Base-by-base conservation (phyloP, 1,140 invertebrate species). In the Drosophila busckii region DNA sequence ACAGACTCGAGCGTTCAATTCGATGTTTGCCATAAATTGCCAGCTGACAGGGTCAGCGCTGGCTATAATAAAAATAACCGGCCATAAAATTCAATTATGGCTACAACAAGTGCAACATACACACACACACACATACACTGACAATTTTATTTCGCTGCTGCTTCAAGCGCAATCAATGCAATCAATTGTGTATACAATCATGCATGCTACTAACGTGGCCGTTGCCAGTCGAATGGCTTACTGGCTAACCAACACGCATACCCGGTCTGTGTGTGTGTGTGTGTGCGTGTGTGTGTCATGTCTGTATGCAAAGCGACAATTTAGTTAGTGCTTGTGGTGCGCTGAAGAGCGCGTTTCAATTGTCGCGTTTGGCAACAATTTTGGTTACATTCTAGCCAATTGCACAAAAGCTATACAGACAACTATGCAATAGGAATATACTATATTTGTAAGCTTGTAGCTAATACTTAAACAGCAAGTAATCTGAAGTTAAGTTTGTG, bases 51-150 rank as follows among this genome's bases (percentile, higher is more conserved):
- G 10, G 48, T 17, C 19, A 38, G 63, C 63, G n/a, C n/a, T n/a
- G n/a, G n/a, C n/a, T n/a, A n/a, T n/a, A 82, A 80, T 82, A 80
- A 80, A 80, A 80, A 82, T 80, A 80, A 82, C 75, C 75, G 75
- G 59, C 64, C 68, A 80, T 80, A 80, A 80, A 80, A 80, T 80
- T 80, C 75, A 80, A 80, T 80, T 80, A 80, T 80, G 41, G 64
- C 73, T 75, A 80, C 73, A 80, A 80, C 69, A 80, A 73, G 68
- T 80, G 75, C 75, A 82, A 31, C 12, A 48, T 48, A 20, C 22
- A 37, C 40, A 32, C 40, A 38, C n/a, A 4, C 29, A n/a, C 37
- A 15, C 29, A 37, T 10, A 45, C 28, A 9, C 28, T 20, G 23
- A 49, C 35, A 59, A 54, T 25, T 28, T 63, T 56, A 19, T 34